Evolutionary conservation across 2,888 invertebrate species (phyloP), one percentile per base, ranked within the genome.

Genomic region (Eulithis prunata): DNA sequence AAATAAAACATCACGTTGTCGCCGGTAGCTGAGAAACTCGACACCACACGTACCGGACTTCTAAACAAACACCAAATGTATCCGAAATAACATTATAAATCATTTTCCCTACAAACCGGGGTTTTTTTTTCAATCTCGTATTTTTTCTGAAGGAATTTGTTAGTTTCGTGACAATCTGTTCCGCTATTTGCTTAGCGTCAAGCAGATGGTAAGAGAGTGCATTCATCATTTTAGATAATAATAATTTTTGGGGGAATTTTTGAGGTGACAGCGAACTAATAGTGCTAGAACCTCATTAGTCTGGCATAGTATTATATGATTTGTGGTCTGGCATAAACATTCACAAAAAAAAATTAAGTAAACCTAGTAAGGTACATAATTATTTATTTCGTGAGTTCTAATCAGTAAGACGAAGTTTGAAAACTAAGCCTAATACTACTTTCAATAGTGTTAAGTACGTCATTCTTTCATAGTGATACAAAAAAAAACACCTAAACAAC

Each of bases 41-140:
- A 89, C 76, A 89, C 87, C 78, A 69, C 78, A 80, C 81, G 84
- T 85, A 80, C 78, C 77, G 67, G 72, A 75, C 75, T 74, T 76
- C 74, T 76, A 78, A 76, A 85, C 83, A 90, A 91, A 93, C 89
- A 92, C 87, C 86, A 79, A 85, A 85, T 85, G 87, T 86, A 90
- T 90, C 89, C 89, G 76, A 90, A 91, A 90, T 91, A 90, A 89
- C 88, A 85, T 84, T 86, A 91, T 93, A 90, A 93, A 93, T 93
- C 91, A 93, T 90, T 86, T 91, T 84, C 80, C 71, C 72, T 81
- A 72, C 80, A 68, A 78, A 77, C 78, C 72, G 72, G 74, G 13
- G 11, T 54, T 52, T 75, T 85, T 89, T 91, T 91, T 91, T 85
- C 78, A 77, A 75, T 69, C 36, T 13, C 38, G 12, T 72, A 74